These are phyloP conservation scores for Miltochrista miniata DNA, from an alignment of 2,888 invertebrate species.

Conservation along the genomic window DNA sequence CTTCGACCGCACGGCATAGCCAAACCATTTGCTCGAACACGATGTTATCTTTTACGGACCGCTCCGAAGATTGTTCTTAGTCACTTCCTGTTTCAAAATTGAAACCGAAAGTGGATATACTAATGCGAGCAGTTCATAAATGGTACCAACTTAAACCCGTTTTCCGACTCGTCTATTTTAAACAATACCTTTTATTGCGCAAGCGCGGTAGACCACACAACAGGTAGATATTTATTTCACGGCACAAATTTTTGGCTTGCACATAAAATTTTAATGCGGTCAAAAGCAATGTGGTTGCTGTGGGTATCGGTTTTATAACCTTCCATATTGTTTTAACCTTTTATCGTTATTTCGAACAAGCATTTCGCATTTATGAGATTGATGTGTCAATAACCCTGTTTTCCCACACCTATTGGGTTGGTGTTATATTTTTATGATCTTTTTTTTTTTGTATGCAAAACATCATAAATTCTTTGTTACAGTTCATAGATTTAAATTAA, in stretches of 20 bases:
- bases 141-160: no score
- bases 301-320: conserved; percentile 11
- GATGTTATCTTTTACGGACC: no score
- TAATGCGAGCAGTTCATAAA: no score
- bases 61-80: no score
- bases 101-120: no score
- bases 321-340: conserved; percentile 15
- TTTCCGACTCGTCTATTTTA: no score
- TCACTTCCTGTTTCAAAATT: no score
- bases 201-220: no score
- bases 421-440: neutral
- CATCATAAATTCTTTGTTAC: conserved; percentile 3
- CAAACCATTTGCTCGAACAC: no score
- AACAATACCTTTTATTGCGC: no score
- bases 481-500: conserved; percentile 4
- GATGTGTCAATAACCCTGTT: conserved; percentile 15
- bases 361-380: conserved; percentile 16
- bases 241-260: neutral
- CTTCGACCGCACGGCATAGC: no score
- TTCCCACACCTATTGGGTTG: neutral
- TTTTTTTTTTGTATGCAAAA: conserved; percentile 2
- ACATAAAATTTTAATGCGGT: conserved; percentile 7
- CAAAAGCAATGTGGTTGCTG: conserved; percentile 16
- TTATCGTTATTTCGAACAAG: conserved; percentile 14
- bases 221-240: no score